Evolutionary conservation across 2,113 vertebrate species (phyloP).

Genomic region (Caretta caretta): DNA sequence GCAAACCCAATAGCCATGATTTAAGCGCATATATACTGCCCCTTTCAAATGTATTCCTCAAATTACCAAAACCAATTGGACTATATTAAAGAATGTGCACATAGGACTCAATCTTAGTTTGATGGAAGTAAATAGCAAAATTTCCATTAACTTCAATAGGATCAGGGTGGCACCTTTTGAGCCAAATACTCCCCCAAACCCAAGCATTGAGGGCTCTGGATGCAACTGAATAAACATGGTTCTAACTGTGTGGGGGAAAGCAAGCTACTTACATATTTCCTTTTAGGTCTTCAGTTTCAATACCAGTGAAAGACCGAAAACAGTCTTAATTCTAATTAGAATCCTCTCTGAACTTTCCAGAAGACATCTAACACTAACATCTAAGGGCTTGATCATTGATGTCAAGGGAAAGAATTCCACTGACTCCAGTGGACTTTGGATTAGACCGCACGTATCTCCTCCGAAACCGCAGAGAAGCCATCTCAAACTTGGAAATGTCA

Average conservation of each 20-base stretch:
- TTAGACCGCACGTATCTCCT: background rate
- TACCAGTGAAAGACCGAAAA: background rate
- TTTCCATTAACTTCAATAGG: background rate
- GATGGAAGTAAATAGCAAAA: background rate
- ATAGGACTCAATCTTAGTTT: background rate
- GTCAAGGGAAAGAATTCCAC: background rate
- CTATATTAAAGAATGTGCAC: background rate
- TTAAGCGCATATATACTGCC: background rate
- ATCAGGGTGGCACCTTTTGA: background rate
- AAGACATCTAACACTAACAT: background rate
- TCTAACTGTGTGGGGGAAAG: background rate
- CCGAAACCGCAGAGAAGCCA: background rate
- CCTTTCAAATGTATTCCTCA: background rate
- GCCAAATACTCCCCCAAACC: background rate
- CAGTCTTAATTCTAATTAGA: background rate
- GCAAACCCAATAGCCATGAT: background rate
- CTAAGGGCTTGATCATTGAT: background rate
- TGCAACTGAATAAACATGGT: background rate
- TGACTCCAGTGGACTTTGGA: background rate
- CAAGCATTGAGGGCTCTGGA: background rate
- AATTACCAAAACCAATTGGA: background rate
- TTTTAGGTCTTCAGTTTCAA: constrained; percentile 31
- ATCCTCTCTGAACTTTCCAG: constrained; percentile 18
- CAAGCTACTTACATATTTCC: background rate
- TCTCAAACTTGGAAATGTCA: background rate